Percentiles rank a stretch among this genome's conserved stretches.
phyloP scores from a whole-genome alignment of 2,888 invertebrate species.

The Proisotoma minuta region DNA sequence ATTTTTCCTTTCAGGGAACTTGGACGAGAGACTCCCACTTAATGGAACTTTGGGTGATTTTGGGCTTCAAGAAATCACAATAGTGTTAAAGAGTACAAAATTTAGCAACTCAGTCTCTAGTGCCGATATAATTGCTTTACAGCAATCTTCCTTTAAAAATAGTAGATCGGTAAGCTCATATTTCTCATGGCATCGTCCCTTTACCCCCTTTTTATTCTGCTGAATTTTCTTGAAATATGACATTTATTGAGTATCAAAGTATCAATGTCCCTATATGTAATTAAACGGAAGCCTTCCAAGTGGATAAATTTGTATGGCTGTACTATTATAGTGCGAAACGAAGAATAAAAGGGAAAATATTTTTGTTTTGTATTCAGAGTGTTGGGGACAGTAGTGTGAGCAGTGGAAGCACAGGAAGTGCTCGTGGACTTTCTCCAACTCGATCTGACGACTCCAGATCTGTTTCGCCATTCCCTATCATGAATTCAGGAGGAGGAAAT shows the following conservation, averaged over 20 bases:
- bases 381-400: conserved; percentile 54
- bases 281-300: no score
- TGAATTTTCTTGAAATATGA: neutral
- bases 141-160: conserved; percentile 51
- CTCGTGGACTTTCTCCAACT: conserved; percentile 58
- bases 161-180: conserved; percentile 50
- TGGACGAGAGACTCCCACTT: conserved; percentile 60
- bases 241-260: neutral
- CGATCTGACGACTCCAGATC: conserved; percentile 56
- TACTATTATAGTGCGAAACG: neutral
- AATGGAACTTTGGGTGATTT: conserved; percentile 61
- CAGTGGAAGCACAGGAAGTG: conserved; percentile 55
- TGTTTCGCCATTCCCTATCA: conserved; percentile 47
- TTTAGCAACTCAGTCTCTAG: conserved; percentile 49
- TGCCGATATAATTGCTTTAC: conserved; percentile 57
- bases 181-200: no score
- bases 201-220: neutral
- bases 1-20: conserved; percentile 54
- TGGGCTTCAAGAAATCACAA: conserved; percentile 62
- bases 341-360: neutral
- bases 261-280: neutral
- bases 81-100: conserved; percentile 56
- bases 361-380: no score
- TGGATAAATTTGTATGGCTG: neutral
- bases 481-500: conserved; percentile 25